Conservation (phyloP, 2,113 vertebrate genomes). For the Tinamus guttatus region DNA sequence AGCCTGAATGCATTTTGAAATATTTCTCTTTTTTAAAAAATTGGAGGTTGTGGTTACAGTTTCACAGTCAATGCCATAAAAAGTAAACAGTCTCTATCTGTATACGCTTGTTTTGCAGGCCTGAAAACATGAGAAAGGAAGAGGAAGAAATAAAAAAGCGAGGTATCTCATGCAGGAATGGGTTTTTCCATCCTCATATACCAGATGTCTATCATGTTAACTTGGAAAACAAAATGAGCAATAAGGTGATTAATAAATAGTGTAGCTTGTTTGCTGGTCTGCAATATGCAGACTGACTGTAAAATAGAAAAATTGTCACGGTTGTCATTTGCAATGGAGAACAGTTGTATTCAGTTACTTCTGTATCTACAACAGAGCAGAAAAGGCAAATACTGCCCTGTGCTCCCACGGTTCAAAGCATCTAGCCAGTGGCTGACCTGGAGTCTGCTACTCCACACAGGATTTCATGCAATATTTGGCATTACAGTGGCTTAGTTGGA, state of each 20-base stretch:
- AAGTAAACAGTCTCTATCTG: not conserved
- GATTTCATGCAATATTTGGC: not conserved
- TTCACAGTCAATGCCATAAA: not conserved
- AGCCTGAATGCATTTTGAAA: not conserved
- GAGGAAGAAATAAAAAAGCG: not conserved
- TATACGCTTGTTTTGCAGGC: not conserved
- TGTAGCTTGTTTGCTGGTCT: not conserved
- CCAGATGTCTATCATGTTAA: not conserved
- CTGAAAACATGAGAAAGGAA: not conserved
- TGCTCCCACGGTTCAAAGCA: not conserved
- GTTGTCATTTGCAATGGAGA: not conserved
- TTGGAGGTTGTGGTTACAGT: not conserved
- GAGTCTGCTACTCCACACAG: not conserved
- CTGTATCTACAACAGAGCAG: not conserved
- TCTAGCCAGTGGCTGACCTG: not conserved
- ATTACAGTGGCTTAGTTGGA: not conserved
- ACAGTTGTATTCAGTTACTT: not conserved
- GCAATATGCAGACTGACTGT: not conserved
- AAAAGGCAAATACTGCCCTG: not conserved
- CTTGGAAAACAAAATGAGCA: not conserved
- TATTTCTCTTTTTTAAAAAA: not conserved
- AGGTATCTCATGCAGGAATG: not conserved
- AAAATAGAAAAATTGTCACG: not conserved
- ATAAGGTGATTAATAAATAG: constrained; percentile 1
- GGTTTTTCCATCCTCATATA: not conserved